Conservation (phyloP, 2,888 invertebrate species). For the Tuberolachnus salignus region DNA sequence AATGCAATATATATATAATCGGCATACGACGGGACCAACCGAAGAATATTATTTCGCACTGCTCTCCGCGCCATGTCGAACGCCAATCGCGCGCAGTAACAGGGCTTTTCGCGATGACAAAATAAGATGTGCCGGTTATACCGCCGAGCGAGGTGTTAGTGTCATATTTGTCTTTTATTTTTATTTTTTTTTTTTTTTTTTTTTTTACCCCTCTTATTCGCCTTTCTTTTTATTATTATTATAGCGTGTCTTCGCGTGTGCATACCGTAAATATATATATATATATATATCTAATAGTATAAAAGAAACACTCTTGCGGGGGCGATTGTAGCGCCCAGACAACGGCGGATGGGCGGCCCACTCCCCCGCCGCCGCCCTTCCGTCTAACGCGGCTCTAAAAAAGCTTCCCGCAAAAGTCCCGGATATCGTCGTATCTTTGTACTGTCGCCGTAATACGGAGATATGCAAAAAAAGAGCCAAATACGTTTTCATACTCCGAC, state of each 20-base stretch:
- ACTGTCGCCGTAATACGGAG: not conserved
- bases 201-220: too few species aligned
- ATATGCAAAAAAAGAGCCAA: conserved; percentile 35
- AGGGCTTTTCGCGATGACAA: conserved; percentile 52
- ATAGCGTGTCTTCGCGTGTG: not conserved
- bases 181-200: not conserved
- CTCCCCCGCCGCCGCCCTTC: conserved; percentile 2
- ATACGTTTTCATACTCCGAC: conserved; percentile 53
- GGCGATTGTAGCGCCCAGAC: conserved; percentile 2
- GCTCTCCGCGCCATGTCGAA: conserved; percentile 12
- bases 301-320: conserved; percentile 28
- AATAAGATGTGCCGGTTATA: conserved; percentile 46
- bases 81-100: conserved; percentile 35
- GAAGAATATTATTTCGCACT: too few species aligned
- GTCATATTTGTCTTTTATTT: conserved; percentile 48
- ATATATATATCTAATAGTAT: conserved; percentile 1
- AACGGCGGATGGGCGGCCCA: not conserved
- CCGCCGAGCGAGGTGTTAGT: conserved; percentile 51
- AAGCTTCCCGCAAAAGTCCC: conserved; percentile 31
- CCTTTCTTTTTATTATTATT: conserved; percentile 3
- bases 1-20: conserved; percentile 35
- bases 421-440: conserved; percentile 39
- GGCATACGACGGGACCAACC: not conserved
- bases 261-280: conserved; percentile 3
- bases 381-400: not conserved